phyloP scores from a whole-genome alignment of 2,797 vertebrate genomes.

The Cynopterus sphinx region DNA sequence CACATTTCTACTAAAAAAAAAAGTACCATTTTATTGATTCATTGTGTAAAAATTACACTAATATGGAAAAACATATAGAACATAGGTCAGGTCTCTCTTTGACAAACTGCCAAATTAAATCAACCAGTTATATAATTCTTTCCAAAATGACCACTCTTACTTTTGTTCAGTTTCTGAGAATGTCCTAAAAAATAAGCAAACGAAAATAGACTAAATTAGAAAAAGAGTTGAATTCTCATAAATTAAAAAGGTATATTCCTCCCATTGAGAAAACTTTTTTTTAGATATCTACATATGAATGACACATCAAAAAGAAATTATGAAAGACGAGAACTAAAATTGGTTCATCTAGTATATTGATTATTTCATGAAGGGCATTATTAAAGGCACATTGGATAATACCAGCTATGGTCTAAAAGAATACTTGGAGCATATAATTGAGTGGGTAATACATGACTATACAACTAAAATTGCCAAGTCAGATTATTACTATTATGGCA shows the following conservation, averaged over 20 bases:
- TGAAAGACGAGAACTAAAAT: background rate
- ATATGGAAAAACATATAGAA: background rate
- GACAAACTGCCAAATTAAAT: background rate
- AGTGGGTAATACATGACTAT: background rate
- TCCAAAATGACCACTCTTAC: background rate
- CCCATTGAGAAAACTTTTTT: background rate
- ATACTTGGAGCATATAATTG: background rate
- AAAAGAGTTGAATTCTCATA: background rate
- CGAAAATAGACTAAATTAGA: background rate
- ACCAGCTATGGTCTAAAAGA: background rate
- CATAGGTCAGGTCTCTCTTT: background rate
- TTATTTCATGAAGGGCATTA: background rate
- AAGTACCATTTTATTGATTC: background rate
- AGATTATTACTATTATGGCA: background rate
- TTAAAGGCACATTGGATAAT: background rate
- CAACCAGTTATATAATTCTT: background rate
- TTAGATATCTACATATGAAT: background rate
- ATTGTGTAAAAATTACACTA: background rate
- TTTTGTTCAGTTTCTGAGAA: conserved; percentile 19
- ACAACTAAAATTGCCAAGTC: background rate
- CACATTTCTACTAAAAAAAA: background rate
- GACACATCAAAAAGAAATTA: background rate
- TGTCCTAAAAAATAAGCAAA: background rate
- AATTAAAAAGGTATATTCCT: background rate
- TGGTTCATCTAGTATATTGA: background rate